Conservation (phyloP, 2,888 invertebrate genomes). For the Drosophila meridionalis region DNA sequence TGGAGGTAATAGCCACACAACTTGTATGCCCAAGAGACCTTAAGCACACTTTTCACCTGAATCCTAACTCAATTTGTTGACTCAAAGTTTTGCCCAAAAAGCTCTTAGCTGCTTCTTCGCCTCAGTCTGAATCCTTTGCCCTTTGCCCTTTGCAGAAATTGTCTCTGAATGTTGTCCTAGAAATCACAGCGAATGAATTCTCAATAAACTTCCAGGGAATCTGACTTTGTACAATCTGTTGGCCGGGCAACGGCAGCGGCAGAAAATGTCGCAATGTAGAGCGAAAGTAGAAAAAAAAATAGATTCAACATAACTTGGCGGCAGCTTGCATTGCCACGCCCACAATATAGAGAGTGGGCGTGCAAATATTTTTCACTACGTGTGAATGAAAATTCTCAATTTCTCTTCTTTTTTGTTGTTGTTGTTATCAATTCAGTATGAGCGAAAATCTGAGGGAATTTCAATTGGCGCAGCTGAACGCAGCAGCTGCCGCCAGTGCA, state of each 20-base stretch:
- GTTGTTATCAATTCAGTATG: constrained; percentile 25
- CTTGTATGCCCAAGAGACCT: constrained; percentile 42
- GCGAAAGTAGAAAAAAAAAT: constrained; percentile 37
- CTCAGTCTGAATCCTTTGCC: neutral
- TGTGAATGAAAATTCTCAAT: constrained; percentile 37
- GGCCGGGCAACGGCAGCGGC: constrained; percentile 19
- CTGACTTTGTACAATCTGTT: constrained; percentile 18
- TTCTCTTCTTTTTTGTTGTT: constrained; percentile 7
- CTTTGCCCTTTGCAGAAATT: neutral
- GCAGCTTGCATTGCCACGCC: constrained; percentile 4
- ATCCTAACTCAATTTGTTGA: constrained; percentile 35
- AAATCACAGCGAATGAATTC: constrained; percentile 39
- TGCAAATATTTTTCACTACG: constrained; percentile 1
- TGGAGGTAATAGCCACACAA: constrained; percentile 49
- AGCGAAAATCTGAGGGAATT: constrained; percentile 19
- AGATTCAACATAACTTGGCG: constrained; percentile 54
- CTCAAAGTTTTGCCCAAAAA: constrained; percentile 33
- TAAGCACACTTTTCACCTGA: constrained; percentile 49
- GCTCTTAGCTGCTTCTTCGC: constrained; percentile 29
- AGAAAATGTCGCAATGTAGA: constrained; percentile 15
- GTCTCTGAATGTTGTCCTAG: constrained; percentile 8
- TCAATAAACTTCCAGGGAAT: neutral
- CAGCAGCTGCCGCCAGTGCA: constrained; percentile 38
- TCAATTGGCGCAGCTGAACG: constrained; percentile 4
- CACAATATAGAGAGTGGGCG: neutral